Conservation (phyloP, 2,797 vertebrate species). For the Percopsis omiscomaycus region DNA sequence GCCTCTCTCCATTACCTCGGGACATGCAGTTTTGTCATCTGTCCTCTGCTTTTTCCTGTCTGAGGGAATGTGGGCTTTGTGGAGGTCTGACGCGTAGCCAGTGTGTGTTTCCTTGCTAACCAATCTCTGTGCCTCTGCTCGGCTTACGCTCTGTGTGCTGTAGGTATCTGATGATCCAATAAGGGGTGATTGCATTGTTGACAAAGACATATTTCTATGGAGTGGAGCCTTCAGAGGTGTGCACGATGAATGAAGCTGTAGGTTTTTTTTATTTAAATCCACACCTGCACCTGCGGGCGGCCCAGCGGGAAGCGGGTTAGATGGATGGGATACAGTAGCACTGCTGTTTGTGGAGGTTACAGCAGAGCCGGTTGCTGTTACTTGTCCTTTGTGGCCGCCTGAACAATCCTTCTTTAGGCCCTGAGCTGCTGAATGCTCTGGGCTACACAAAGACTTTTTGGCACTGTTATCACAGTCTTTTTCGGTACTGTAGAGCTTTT, state of each 20-base stretch:
- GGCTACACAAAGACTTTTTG: constrained; percentile 58
- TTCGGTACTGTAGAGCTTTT: constrained; percentile 85
- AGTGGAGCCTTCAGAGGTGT: constrained; percentile 50
- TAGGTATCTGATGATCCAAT: constrained; percentile 34
- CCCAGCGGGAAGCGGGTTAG: constrained; percentile 30
- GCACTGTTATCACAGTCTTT: constrained; percentile 63
- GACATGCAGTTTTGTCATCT: constrained; percentile 54
- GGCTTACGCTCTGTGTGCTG: constrained; percentile 27
- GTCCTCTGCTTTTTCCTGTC: constrained; percentile 89
- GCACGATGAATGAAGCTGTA: constrained; percentile 29
- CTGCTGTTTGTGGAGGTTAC: constrained; percentile 33
- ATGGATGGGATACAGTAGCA: constrained; percentile 24
- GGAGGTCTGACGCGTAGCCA: constrained; percentile 32
- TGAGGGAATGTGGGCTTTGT: constrained; percentile 73
- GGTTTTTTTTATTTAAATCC: constrained; percentile 34
- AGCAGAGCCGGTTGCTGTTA: constrained; percentile 16
- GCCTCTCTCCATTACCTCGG: constrained; percentile 40
- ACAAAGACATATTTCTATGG: constrained; percentile 54
- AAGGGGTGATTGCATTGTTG: constrained; percentile 42
- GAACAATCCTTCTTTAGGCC: constrained; percentile 46
- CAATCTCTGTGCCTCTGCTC: constrained; percentile 31
- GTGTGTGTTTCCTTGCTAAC: constrained; percentile 18
- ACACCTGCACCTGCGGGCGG: constrained; percentile 22
- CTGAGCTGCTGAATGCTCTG: constrained; percentile 51
- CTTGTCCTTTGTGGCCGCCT: constrained; percentile 34